These are phyloP conservation scores for Shargacucullia verbasci DNA, from an alignment of 2,888 invertebrate genomes.

Conservation along the genomic window DNA sequence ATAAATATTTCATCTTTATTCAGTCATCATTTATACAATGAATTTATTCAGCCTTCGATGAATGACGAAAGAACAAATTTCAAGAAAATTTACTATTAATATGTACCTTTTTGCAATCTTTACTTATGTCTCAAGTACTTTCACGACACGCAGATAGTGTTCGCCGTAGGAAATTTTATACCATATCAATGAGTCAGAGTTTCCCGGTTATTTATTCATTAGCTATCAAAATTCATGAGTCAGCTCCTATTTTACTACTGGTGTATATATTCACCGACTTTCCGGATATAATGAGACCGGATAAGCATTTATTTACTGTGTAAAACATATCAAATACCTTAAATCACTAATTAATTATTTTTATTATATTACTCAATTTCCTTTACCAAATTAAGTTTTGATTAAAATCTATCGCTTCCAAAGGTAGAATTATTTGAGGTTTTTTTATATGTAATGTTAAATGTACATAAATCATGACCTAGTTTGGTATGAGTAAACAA, in stretches of 20 bases:
- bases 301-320: slow-evolving; percentile 12
- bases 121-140: slow-evolving; percentile 12
- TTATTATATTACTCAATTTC: slow-evolving; percentile 39
- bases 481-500: slow-evolving; percentile 6
- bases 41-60: no score
- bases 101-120: slow-evolving; percentile 5
- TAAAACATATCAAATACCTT: slow-evolving; percentile 25
- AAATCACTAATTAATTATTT: slow-evolving; percentile 27
- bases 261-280: slow-evolving; percentile 16
- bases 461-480: slow-evolving; percentile 24
- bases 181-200: slow-evolving; percentile 22
- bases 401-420: slow-evolving; percentile 31
- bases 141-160: slow-evolving; percentile 10
- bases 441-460: background rate
- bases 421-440: slow-evolving; percentile 7
- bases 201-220: slow-evolving; percentile 31
- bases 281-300: slow-evolving; percentile 11
- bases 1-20: slow-evolving; percentile 11
- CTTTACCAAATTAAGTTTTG: slow-evolving; percentile 14
- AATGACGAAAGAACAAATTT: background rate
- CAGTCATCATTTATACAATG: no score
- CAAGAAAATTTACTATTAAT: background rate
- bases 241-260: slow-evolving; percentile 11
- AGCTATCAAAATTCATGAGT: slow-evolving; percentile 41
- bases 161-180: slow-evolving; percentile 7